Conservation (phyloP, 2,797 vertebrate species). For the Taenioides sp. region DNA sequence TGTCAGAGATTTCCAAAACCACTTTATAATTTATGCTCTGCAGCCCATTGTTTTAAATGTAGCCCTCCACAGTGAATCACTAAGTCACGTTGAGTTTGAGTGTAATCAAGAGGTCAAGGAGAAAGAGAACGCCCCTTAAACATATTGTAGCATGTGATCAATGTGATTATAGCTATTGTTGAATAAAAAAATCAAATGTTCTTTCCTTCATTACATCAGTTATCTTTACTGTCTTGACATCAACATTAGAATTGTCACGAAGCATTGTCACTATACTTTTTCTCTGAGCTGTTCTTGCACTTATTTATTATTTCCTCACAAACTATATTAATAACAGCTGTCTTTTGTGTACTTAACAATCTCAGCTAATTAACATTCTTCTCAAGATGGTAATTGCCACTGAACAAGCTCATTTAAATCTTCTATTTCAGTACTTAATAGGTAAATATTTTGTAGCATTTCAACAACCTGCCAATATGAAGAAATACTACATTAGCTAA, state of each 20-base stretch:
- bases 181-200: not conserved
- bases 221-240: not conserved
- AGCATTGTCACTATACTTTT: too few relatives aligned
- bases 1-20: constrained; percentile 20
- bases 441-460: not conserved
- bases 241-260: too few relatives aligned
- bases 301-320: too few relatives aligned
- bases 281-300: too few relatives aligned
- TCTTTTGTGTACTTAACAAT: too few relatives aligned
- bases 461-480: not conserved
- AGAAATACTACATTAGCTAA: not conserved
- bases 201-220: not conserved
- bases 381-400: not conserved
- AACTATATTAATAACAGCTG: too few relatives aligned
- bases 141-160: not conserved
- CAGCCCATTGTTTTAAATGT: not conserved
- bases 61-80: constrained; percentile 16
- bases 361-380: not conserved
- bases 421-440: not conserved
- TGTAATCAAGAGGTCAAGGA: constrained; percentile 1
- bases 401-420: not conserved
- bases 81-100: constrained; percentile 18
- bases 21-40: constrained; percentile 6
- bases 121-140: not conserved
- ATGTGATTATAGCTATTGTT: not conserved